Percentiles rank a stretch among this genome's conserved stretches.
Conservation (phyloP, 2,797 vertebrate genomes). For the Psittacula echo region DNA sequence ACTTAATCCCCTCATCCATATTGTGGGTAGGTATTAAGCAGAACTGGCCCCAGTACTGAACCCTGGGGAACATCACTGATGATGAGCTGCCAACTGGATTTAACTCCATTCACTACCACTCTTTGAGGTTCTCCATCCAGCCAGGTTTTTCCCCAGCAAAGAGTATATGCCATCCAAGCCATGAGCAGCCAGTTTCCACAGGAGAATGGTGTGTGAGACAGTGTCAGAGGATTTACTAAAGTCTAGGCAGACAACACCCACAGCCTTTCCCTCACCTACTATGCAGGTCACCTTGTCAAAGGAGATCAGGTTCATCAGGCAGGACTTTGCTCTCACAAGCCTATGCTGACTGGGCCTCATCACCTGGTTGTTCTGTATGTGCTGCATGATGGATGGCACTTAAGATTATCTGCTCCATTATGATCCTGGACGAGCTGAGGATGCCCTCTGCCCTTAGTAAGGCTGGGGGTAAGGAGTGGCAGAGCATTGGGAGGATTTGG, state of each 20-base stretch:
- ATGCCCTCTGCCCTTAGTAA: background rate
- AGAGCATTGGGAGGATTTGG: background rate
- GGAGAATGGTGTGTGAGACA: background rate
- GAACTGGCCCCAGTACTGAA: background rate
- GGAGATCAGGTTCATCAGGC: background rate
- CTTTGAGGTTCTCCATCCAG: background rate
- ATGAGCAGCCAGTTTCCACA: background rate
- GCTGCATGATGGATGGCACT: background rate
- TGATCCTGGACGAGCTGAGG: background rate
- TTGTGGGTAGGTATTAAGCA: background rate
- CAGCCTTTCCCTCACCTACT: background rate
- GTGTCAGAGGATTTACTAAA: background rate
- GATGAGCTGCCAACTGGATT: too few species aligned
- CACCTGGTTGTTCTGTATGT: background rate
- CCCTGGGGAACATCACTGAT: background rate
- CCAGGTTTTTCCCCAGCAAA: background rate
- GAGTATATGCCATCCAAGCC: background rate
- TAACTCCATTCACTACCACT: background rate
- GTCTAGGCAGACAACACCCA: background rate
- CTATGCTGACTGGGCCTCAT: background rate
- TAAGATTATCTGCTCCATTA: background rate
- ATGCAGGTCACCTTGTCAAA: background rate
- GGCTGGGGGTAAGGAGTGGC: background rate
- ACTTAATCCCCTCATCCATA: accelerated
- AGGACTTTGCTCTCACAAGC: background rate